Evolutionary conservation across 2,888 invertebrate species (phyloP), one percentile per base, ranked within the genome.

Genomic region (Nephrotoma appendiculata): DNA sequence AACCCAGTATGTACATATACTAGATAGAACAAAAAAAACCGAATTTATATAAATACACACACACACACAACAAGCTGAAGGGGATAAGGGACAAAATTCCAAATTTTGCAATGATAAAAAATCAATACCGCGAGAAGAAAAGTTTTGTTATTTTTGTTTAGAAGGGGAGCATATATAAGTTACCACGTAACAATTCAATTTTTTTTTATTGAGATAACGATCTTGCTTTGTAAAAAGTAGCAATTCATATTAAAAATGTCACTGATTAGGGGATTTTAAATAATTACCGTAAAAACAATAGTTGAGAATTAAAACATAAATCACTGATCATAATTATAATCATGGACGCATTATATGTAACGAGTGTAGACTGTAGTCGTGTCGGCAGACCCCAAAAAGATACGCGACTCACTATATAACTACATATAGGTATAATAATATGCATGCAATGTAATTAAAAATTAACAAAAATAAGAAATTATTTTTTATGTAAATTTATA

Each of bases 31-130:
- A 71, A 31, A 31, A 71, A 71, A 71, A 3, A 71, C 31, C 31
- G 71, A 71, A 71, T 71, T 31, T 71, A 57, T 71, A 9, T 71
- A 71, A n/a, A 52, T 52, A 52, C 11, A 15, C 9, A 31, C 9
- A 31, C 9, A 31, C 52, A 57, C 31, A 84, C 15, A 84, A 43
- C 42, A 43, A 84, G 42, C n/a, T 84, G 42, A 84, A 84, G 43
- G 43, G 43, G 84, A 84, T 84, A 43, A 84, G 84, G 84, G 84
- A 84, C 43, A 43, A 83, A 83, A n/a, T 42, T 41, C 84, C 84
- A 84, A 84, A 84, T 84, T 84, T 84, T 84, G 84, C 42, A 84
- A 84, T 84, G 84, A 84, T 84, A 84, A 42, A 84, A 84, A 84
- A 84, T 84, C 84, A 84, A 84, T 84, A 84, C 15, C 84, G 84